phyloP scores from a whole-genome alignment of 2,113 vertebrate species.

The Phaetusa simplex region DNA sequence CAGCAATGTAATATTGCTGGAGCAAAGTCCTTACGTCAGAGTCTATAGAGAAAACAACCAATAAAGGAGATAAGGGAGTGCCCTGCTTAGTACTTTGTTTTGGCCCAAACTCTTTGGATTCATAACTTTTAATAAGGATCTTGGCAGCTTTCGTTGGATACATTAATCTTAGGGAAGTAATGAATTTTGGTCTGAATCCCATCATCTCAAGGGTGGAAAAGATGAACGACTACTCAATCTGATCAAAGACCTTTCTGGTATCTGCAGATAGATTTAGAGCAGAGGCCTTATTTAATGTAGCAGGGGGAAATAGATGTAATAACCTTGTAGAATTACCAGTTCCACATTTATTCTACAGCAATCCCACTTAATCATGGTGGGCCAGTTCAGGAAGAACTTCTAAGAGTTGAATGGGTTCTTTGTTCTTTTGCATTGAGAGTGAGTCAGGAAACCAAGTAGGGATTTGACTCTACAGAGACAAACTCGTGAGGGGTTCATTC shows the following conservation, averaged over 20 bases:
- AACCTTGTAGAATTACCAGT: slow-evolving; percentile 18
- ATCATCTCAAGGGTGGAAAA: slow-evolving; percentile 9
- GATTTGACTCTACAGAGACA: background rate
- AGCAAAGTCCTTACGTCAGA: slow-evolving; percentile 14
- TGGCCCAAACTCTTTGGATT: background rate
- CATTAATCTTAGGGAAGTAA: slow-evolving; percentile 40
- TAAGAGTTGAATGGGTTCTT: background rate
- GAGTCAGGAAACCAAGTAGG: background rate
- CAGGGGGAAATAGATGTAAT: background rate
- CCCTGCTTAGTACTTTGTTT: background rate
- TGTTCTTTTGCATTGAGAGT: background rate
- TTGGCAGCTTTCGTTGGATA: slow-evolving; percentile 9
- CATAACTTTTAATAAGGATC: slow-evolving; percentile 22
- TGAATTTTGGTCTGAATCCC: slow-evolving; percentile 38
- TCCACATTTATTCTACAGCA: background rate
- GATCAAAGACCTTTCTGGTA: slow-evolving; percentile 36
- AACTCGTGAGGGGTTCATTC: background rate
- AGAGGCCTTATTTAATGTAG: slow-evolving; percentile 33
- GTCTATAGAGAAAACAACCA: background rate
- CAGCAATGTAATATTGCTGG: background rate
- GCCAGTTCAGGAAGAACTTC: background rate
- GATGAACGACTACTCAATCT: background rate
- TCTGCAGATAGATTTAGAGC: slow-evolving; percentile 23
- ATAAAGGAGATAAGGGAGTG: slow-evolving; percentile 5
- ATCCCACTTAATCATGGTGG: background rate